These are phyloP conservation scores for Sesamia inferens DNA, from an alignment of 2,888 invertebrate genomes.

Conservation along the genomic window DNA sequence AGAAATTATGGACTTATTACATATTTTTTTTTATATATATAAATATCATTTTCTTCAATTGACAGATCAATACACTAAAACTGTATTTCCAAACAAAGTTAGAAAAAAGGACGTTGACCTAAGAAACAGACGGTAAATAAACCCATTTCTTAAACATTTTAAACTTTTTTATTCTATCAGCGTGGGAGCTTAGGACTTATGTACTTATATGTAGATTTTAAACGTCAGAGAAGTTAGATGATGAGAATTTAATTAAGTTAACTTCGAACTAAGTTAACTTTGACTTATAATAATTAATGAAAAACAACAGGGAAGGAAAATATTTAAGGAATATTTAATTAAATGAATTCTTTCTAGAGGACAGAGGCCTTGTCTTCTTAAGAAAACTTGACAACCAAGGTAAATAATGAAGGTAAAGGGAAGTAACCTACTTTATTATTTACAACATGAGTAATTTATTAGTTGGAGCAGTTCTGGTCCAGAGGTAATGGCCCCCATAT, in stretches of 20 bases:
- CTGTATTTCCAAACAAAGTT: neutral
- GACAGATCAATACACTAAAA: neutral
- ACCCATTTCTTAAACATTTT: neutral
- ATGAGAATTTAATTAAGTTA: neutral
- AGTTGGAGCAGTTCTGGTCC: too few relatives aligned
- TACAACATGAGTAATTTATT: too few relatives aligned
- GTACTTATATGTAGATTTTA: too few relatives aligned
- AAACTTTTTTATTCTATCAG: conserved; percentile 1
- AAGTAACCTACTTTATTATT: neutral
- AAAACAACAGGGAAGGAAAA: neutral
- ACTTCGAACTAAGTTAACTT: neutral
- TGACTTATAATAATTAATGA: neutral
- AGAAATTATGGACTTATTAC: neutral
- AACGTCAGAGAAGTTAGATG: neutral
- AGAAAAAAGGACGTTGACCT: neutral
- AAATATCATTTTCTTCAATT: neutral
- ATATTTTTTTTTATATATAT: neutral
- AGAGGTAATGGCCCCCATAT: too few relatives aligned
- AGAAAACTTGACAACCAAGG: neutral
- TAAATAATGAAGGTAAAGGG: neutral
- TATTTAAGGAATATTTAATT: neutral
- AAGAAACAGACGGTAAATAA: neutral
- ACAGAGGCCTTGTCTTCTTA: neutral
- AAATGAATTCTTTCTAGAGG: neutral
- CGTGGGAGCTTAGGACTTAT: neutral